Evolutionary conservation across 2,888 invertebrate genomes (phyloP).

Genomic region (Allophyes oxyacanthae): DNA sequence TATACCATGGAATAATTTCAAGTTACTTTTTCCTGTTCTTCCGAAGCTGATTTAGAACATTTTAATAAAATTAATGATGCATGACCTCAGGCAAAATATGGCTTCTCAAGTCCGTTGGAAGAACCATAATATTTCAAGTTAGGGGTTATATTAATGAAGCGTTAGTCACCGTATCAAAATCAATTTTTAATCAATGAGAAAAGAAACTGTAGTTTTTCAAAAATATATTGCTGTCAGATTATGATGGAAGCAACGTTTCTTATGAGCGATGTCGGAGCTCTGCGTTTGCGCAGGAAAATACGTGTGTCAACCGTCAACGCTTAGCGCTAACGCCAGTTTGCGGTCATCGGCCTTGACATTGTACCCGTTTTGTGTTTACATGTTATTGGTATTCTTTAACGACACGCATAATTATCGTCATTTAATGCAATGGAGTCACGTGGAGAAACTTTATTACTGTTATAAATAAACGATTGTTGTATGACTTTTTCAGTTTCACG

Average conservation of each 20-base stretch:
- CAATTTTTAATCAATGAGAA: conserved; percentile 27
- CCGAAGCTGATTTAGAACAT: conserved; percentile 31
- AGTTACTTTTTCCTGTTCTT: conserved; percentile 33
- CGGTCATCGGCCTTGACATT: conserved; percentile 86
- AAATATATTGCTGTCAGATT: conserved; percentile 42
- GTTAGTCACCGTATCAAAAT: conserved; percentile 7
- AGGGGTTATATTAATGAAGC: not conserved
- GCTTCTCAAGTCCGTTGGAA: conserved; percentile 13
- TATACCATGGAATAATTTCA: conserved; percentile 20
- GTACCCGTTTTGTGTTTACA: conserved; percentile 75
- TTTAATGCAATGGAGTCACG: conserved; percentile 68
- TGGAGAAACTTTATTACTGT: conserved; percentile 59
- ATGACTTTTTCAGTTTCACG: conserved; percentile 44
- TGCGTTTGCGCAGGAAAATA: conserved; percentile 50
- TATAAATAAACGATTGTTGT: conserved; percentile 50
- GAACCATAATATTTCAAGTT: conserved; percentile 11
- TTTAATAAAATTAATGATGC: conserved; percentile 39
- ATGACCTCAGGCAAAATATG: conserved; percentile 27
- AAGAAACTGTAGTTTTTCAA: conserved; percentile 28
- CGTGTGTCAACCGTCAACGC: conserved; percentile 48
- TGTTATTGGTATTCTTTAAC: conserved; percentile 71
- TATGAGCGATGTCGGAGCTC: conserved; percentile 31
- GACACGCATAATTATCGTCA: conserved; percentile 64
- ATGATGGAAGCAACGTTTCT: conserved; percentile 36
- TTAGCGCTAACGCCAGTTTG: conserved; percentile 53